Conservation (phyloP, 64 coral and sea anemone species). For the Hydrozoanthus tunicans region DNA sequence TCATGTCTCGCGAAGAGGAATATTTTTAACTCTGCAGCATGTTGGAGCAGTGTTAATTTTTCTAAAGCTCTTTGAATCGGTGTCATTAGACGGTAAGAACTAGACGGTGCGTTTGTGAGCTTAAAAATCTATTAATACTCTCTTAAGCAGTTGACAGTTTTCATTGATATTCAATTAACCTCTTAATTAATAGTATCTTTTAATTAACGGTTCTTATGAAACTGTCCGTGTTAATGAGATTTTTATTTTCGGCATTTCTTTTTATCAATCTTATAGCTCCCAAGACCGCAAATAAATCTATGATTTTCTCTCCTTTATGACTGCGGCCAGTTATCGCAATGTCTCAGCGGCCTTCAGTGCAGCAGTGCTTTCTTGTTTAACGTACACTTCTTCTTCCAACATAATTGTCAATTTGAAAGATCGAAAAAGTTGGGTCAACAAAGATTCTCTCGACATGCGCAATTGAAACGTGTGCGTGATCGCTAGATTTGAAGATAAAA, state of each 20-base stretch:
- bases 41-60: conserved; percentile 17
- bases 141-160: conserved; percentile 87
- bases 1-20: conserved; percentile 36
- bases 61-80: conserved; percentile 61
- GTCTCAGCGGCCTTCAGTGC: conserved; percentile 17
- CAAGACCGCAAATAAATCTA: conserved; percentile 57
- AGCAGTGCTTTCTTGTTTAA: not conserved
- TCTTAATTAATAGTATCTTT: conserved; percentile 98
- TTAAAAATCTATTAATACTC: conserved; percentile 73
- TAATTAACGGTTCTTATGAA: conserved; percentile 94
- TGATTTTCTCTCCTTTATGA: conserved; percentile 33
- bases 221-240: conserved; percentile 92
- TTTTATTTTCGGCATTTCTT: conserved; percentile 62
- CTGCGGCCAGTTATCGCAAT: conserved; percentile 36
- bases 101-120: conserved; percentile 66
- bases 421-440: not conserved
- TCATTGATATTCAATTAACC: conserved; percentile 99
- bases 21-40: conserved; percentile 14
- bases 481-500: conserved; percentile 26
- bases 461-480: conserved; percentile 21
- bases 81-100: conserved; percentile 56
- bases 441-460: conserved; percentile 10
- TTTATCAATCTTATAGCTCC: conserved; percentile 61
- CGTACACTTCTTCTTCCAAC: not conserved
- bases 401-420: not conserved